Evolutionary conservation across 2,797 vertebrate species (phyloP).

Genomic region (Enteromius paludinosus): DNA sequence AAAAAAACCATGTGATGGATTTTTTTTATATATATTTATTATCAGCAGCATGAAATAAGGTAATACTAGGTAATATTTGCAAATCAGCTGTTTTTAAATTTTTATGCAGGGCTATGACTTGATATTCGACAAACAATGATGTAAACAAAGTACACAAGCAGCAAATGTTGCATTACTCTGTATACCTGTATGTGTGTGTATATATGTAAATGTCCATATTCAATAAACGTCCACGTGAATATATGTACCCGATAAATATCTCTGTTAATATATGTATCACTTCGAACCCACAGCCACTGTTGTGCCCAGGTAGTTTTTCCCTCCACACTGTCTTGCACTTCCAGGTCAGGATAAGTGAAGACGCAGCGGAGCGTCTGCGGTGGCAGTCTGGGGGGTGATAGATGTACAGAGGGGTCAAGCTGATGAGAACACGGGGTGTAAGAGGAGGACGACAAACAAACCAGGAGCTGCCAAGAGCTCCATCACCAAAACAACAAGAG

Average conservation of each 20-base stretch:
- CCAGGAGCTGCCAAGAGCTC: conserved; percentile 65
- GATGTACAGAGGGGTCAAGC: conserved; percentile 89
- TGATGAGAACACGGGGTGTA: conserved; percentile 81
- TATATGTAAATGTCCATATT: neutral
- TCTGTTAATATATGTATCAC: neutral
- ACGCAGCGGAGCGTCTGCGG: conserved; percentile 59
- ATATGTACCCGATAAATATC: neutral
- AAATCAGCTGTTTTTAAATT: neutral
- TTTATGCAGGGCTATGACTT: neutral
- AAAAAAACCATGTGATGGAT: neutral
- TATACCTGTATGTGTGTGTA: neutral
- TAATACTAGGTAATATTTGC: neutral
- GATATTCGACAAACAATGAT: neutral
- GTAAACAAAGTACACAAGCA: conserved; percentile 12
- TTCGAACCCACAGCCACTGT: conserved; percentile 49
- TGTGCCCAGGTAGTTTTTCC: conserved; percentile 83
- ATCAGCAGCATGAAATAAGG: neutral
- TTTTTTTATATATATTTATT: neutral
- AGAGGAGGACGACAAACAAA: conserved; percentile 76
- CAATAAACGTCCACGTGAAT: neutral
- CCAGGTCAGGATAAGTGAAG: conserved; percentile 68
- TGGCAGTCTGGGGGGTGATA: conserved; percentile 91
- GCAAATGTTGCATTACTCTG: conserved; percentile 9
- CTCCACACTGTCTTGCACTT: conserved; percentile 88
- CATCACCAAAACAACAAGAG: conserved; percentile 67